Evolutionary conservation across 23 tunicate genomes (phyloP), one percentile per base, ranked within the genome.

Genomic region (Halocynthia roretzi): DNA sequence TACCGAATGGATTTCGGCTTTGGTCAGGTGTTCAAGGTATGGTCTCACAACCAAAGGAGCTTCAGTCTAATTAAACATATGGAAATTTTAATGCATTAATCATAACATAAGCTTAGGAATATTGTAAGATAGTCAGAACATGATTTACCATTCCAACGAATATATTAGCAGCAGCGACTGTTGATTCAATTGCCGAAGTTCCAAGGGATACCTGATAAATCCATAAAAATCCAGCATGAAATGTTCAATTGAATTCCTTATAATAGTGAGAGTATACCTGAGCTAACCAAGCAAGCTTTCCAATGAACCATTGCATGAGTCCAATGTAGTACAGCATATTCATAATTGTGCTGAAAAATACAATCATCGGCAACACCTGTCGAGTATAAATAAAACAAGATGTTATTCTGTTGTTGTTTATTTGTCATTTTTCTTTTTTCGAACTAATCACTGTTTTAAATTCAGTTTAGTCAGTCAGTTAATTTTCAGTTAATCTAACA

Each of bases 251-350:
- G 5, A 15, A 15, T 15, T 68, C 5, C 5, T 18, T 21, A 68
- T 21, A 21, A 18, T 44, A 21, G 17, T 68, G 14, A 21, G 15
- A 68, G 17, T 2, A n/a, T n/a, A 60, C 18, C 65, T n/a, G 65
- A 1, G 44, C 44, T 31, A 31, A 4, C 44, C 44, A 31, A 19
- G 93, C 80, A 0, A 90, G 83, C 78, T 91, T 91, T 65, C 81
- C 81, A 53, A 91, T 91, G 44, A 91, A 86, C 90, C 90, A 91
- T 60, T 87, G 97, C 91, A 86, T 91, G 55, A 91, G 12, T 52
- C 97, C 97, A 40, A 85, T 53, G 71, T 91, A 91, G 68, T 66
- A 91, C 64, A 91, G 54, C 82, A 91, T 82, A 61, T 79, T 76
- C 49, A 77, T 83, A 10, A 86, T 76, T 22, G 75, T 79, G 50